Evolutionary conservation across 2,113 vertebrate species (phyloP), one percentile per base, ranked within the genome.

Genomic region (Myiagra hebetior): DNA sequence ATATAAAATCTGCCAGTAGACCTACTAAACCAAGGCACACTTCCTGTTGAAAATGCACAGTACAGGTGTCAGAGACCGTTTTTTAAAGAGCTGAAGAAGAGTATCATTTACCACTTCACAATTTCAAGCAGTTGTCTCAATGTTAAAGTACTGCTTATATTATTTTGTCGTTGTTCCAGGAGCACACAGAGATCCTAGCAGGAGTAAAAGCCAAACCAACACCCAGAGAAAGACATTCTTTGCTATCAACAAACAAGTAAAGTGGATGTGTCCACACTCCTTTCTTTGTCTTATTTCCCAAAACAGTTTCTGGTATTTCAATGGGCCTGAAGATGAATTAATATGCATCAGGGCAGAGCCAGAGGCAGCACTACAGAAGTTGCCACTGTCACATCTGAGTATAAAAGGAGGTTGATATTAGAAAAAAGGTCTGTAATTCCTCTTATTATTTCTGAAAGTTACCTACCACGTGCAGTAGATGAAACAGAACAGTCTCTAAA

Each of bases 161-260:
- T 75, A 49, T 75, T 93, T 84, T 91, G 76, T 75, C 31, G 1
- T 52, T 67, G 35, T 81, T 93, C 35, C 83, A 91, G 73, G 63
- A 84, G 56, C 89, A 74, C 5, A 2, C 7, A 50, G 72, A 84
- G 86, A 93, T 88, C 46, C 39, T 35, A 84, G 76, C 72, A 74
- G 79, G 86, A 81, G 56, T 52, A 86, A 91, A 83, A 92, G 84
- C 76, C 83, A 92, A 95, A 84, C 39, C 60, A 91, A 89, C 56
- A 70, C 16, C 20, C 24, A 57, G 41, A 76, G 65, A 81, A 81
- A 84, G 64, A 55, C 15, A 20, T 91, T 77, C 47, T 31, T 30
- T 62, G 37, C 60, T 65, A 47, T 78, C 57, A 81, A 47, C 23
- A 68, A 60, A 80, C 85, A 62, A 14, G 39, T 42, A 63, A 44